Percentiles rank a stretch among this genome's conserved stretches.
Conservation (phyloP, 2,113 vertebrate species). For the Leucopternis melanops region DNA sequence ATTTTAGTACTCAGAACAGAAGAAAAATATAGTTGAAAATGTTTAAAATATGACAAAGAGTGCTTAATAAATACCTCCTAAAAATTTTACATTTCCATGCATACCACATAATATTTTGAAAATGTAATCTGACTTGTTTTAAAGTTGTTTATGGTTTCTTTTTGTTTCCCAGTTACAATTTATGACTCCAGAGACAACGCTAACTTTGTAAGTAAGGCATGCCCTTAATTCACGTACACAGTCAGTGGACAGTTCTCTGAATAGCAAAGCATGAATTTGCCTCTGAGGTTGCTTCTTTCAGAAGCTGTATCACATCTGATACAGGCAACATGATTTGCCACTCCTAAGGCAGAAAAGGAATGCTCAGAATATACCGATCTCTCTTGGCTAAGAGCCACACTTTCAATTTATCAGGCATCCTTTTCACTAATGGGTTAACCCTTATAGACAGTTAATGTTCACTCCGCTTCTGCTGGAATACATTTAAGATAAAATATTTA, state of each 20-base stretch:
- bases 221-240: background rate
- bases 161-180: background rate
- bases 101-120: background rate
- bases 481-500: slow-evolving; percentile 60
- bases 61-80: background rate
- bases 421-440: slow-evolving; percentile 58
- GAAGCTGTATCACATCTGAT: slow-evolving; percentile 27
- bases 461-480: background rate
- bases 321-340: background rate
- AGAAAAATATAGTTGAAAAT: background rate
- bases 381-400: slow-evolving; percentile 36
- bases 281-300: slow-evolving; percentile 17
- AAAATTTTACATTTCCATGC: background rate
- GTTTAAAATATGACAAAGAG: background rate
- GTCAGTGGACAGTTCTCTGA: background rate
- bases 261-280: background rate
- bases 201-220: background rate
- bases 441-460: slow-evolving; percentile 40
- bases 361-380: background rate
- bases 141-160: background rate
- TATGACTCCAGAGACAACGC: background rate
- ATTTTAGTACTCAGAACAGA: background rate
- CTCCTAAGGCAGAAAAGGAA: slow-evolving; percentile 29
- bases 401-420: slow-evolving; percentile 51
- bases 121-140: background rate